Percentiles rank a stretch among this genome's conserved stretches.
phyloP scores from a whole-genome alignment of 1,140 invertebrate species.

The Trigoniulus corallinus region DNA sequence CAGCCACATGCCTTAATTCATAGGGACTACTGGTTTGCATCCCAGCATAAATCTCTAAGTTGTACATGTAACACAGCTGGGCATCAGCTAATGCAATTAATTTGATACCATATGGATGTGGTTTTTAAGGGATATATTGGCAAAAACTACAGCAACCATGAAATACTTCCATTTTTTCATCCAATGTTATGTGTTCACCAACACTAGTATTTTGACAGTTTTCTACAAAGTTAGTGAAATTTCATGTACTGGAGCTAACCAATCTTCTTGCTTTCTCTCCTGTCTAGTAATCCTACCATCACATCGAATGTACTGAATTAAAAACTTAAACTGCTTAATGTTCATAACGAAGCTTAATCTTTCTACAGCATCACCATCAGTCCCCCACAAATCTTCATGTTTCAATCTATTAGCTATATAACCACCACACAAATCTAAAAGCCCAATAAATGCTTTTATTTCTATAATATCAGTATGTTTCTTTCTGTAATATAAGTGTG shows the following conservation, averaged over 20 bases:
- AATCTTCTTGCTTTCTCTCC: not conserved
- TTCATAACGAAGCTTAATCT: slow-evolving; percentile 9
- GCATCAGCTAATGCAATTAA: slow-evolving; percentile 14
- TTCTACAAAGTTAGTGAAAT: slow-evolving; percentile 13
- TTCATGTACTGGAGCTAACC: slow-evolving; percentile 6
- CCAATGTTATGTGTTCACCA: slow-evolving; percentile 17
- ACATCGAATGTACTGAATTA: slow-evolving; percentile 9
- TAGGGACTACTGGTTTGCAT: not conserved
- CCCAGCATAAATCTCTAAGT: slow-evolving; percentile 7
- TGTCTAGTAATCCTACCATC: slow-evolving; percentile 2
- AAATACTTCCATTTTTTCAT: slow-evolving; percentile 31
- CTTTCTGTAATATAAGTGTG: too few relatives aligned
- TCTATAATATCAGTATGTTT: slow-evolving; percentile 2
- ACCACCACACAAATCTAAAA: slow-evolving; percentile 6
- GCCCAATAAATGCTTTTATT: slow-evolving; percentile 9
- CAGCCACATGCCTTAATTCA: not conserved
- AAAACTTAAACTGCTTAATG: slow-evolving; percentile 4
- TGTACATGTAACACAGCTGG: slow-evolving; percentile 8
- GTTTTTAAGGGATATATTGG: slow-evolving; percentile 31
- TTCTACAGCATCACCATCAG: slow-evolving; percentile 3
- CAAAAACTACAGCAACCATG: slow-evolving; percentile 30
- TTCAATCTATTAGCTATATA: not conserved
- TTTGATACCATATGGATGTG: slow-evolving; percentile 30
- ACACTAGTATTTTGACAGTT: not conserved
- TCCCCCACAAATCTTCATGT: slow-evolving; percentile 3